Evolutionary conservation across 2,797 vertebrate genomes (phyloP).

Genomic region (Sciaenops ocellatus): DNA sequence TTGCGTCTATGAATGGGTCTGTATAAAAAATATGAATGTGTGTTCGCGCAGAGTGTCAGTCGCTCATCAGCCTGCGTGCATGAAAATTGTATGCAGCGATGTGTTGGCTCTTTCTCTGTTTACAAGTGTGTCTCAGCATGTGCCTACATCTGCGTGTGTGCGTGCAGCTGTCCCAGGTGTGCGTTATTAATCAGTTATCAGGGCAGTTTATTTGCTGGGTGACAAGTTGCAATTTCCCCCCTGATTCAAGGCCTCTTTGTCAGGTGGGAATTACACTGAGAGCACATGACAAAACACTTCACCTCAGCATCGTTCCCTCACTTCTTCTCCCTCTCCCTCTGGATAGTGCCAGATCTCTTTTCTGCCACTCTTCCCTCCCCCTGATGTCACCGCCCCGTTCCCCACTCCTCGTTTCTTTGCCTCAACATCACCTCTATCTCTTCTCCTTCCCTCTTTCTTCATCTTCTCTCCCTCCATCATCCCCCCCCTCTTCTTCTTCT

Average conservation of each 20-base stretch:
- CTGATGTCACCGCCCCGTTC: not conserved
- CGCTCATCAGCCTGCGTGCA: constrained; percentile 4
- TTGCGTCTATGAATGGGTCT: not conserved
- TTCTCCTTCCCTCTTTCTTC: constrained; percentile 69
- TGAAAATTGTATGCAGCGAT: constrained; percentile 3
- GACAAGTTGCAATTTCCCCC: constrained; percentile 99
- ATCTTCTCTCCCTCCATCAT: constrained; percentile 20
- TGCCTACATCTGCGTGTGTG: constrained; percentile 49
- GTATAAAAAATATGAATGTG: not conserved
- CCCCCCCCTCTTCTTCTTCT: constrained; percentile 77
- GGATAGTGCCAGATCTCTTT: constrained; percentile 67
- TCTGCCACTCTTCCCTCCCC: not conserved
- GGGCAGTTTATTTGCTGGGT: constrained; percentile 97
- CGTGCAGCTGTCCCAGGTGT: constrained; percentile 98
- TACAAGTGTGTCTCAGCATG: constrained; percentile 56
- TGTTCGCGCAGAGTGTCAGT: not conserved
- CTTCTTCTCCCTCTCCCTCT: constrained; percentile 52
- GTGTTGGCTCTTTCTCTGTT: constrained; percentile 40
- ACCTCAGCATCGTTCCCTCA: constrained; percentile 84
- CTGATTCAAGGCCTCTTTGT: constrained; percentile 96
- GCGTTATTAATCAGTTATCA: constrained; percentile 99
- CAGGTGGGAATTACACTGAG: constrained; percentile 99
- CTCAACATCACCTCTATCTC: constrained; percentile 65
- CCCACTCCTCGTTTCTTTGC: not conserved
- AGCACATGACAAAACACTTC: constrained; percentile 99